A percentile compares a stretch with the other conserved stretches of the same genome.
These are phyloP conservation scores for Daktulosphaira vitifoliae DNA, from an alignment of 1,140 invertebrate genomes.

Conservation along the genomic window DNA sequence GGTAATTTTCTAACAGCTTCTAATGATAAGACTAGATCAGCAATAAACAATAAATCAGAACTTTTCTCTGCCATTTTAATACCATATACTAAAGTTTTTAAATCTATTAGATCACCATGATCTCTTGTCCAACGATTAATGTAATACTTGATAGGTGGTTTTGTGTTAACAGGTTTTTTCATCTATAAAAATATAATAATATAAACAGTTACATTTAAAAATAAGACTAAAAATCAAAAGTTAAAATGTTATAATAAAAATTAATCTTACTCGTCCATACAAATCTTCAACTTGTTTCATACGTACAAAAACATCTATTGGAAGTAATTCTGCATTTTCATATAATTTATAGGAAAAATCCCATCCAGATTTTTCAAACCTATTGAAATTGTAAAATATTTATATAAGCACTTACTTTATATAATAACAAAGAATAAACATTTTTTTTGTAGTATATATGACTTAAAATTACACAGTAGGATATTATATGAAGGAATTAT, in stretches of 20 bases:
- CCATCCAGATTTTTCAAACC: constrained; percentile 44
- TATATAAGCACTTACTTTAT: no score
- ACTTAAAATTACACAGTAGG: no score
- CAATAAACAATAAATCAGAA: constrained; percentile 17
- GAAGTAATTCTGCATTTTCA: constrained; percentile 48
- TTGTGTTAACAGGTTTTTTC: constrained; percentile 26
- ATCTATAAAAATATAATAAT: no score
- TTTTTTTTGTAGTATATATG: no score
- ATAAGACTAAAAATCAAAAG: constrained; percentile 47
- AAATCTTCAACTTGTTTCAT: constrained; percentile 43
- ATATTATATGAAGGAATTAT: no score
- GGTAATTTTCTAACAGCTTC: constrained; percentile 18
- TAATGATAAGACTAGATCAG: constrained; percentile 14
- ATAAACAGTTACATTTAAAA: no score
- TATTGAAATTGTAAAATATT: not conserved
- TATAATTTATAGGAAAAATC: constrained; percentile 53
- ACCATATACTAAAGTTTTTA: constrained; percentile 17
- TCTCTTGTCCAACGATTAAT: constrained; percentile 13
- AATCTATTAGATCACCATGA: constrained; percentile 15
- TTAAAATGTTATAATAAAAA: constrained; percentile 43
- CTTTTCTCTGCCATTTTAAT: constrained; percentile 26
- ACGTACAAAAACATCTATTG: constrained; percentile 46
- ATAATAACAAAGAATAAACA: no score
- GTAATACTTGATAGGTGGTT: constrained; percentile 14
- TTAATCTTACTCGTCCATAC: constrained; percentile 34